Percentiles rank a stretch among this genome's conserved stretches.
Evolutionary conservation across 2,888 invertebrate species (phyloP).

Genomic region (Piscicola geometra): DNA sequence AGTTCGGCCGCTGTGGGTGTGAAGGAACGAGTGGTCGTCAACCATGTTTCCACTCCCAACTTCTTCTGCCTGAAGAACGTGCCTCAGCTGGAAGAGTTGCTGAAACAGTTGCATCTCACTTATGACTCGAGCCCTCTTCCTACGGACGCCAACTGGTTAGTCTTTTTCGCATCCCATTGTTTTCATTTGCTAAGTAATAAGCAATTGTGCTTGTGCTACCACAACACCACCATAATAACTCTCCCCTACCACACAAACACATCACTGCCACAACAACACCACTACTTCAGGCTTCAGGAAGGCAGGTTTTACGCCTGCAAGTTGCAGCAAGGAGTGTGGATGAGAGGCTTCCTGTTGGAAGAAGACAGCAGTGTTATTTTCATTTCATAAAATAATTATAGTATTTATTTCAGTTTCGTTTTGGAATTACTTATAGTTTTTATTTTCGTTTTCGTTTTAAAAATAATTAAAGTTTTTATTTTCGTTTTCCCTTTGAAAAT

Average conservation of each 20-base stretch:
- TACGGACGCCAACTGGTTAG: background rate
- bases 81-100: background rate
- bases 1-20: too few species aligned
- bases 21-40: background rate
- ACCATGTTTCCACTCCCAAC: background rate
- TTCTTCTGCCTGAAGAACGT: background rate
- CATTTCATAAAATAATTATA: background rate
- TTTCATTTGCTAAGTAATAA: too few species aligned
- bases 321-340: background rate
- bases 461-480: too few species aligned
- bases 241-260: too few species aligned
- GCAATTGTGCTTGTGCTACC: too few species aligned
- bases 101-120: background rate
- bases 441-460: too few species aligned
- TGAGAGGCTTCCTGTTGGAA: background rate
- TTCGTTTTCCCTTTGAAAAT: too few species aligned
- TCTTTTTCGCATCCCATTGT: background rate
- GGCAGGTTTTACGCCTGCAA: background rate
- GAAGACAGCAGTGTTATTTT: too few species aligned
- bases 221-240: too few species aligned
- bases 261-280: too few species aligned
- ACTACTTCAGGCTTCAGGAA: background rate
- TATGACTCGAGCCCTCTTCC: background rate
- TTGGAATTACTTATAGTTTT: too few species aligned
- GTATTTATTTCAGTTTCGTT: background rate